A percentile compares a stretch with the other conserved stretches of the same genome.
These are phyloP conservation scores for Merluccius polli DNA, from an alignment of 2,797 vertebrate species.

Conservation along the genomic window DNA sequence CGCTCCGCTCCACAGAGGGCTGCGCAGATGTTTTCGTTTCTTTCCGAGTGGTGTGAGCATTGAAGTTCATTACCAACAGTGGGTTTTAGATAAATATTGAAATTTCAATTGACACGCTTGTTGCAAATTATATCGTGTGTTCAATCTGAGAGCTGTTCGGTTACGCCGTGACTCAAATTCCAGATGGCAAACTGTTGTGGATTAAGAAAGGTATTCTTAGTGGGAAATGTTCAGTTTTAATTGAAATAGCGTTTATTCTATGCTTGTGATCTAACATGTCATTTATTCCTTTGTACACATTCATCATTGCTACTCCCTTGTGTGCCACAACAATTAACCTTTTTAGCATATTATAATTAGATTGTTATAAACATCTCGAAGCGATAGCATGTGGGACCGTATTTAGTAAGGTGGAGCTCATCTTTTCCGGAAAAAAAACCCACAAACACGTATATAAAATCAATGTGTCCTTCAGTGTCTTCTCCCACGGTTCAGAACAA, in stretches of 20 bases:
- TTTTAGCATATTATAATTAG: too few relatives aligned
- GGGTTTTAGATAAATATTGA: not conserved
- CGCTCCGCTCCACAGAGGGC: conserved; percentile 25
- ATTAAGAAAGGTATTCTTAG: too few relatives aligned
- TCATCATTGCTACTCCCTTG: too few relatives aligned
- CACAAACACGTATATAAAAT: not conserved
- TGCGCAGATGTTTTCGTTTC: conserved; percentile 23
- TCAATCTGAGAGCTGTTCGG: not conserved
- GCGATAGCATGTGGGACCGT: too few relatives aligned
- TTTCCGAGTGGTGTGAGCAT: not conserved
- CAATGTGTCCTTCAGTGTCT: not conserved
- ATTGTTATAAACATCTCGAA: too few relatives aligned
- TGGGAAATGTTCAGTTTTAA: too few relatives aligned
- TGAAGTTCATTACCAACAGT: not conserved
- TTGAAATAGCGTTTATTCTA: too few relatives aligned
- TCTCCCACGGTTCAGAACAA: not conserved
- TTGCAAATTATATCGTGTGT: not conserved
- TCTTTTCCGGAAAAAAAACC: not conserved
- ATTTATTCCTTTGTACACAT: too few relatives aligned
- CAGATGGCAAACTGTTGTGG: too few relatives aligned
- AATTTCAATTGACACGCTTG: not conserved
- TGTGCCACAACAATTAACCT: too few relatives aligned
- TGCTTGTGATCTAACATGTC: too few relatives aligned
- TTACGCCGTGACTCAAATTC: too few relatives aligned
- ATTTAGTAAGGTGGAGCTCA: not conserved